Percentiles rank a stretch among this genome's conserved stretches.
Evolutionary conservation across 2,797 vertebrate species (phyloP).

Genomic region (Chaunax sp.): DNA sequence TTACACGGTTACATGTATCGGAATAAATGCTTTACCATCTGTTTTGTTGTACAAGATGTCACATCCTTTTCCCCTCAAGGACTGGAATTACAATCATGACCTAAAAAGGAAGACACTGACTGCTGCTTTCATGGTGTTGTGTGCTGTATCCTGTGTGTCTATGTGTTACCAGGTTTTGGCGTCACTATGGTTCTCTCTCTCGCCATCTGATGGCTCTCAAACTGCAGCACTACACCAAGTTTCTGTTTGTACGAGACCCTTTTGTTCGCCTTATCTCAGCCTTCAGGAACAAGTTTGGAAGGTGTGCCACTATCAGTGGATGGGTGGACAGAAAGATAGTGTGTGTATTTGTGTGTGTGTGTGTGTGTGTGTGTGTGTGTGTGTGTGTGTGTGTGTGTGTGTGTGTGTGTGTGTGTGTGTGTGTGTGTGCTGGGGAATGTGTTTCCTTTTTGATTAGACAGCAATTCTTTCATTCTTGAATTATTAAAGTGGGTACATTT

Average conservation of each 20-base stretch:
- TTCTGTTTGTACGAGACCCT: slow-evolving; percentile 94
- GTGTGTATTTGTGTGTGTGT: slow-evolving; percentile 3
- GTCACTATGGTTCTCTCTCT: slow-evolving; percentile 89
- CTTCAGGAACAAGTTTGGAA: slow-evolving; percentile 92
- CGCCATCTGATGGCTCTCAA: slow-evolving; percentile 92
- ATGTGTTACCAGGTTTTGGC: slow-evolving; percentile 87
- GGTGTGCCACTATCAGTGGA: slow-evolving; percentile 43
- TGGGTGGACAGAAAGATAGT: not conserved
- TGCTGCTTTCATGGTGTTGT: slow-evolving; percentile 16
- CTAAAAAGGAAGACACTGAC: too few species aligned
- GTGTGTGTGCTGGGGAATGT: not conserved
- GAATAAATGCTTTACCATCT: slow-evolving; percentile 8
- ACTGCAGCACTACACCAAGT: slow-evolving; percentile 95
- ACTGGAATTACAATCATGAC: too few species aligned
- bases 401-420: not conserved
- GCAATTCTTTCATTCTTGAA: slow-evolving; percentile 7
- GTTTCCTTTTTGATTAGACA: slow-evolving; percentile 17
- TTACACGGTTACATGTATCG: too few species aligned
- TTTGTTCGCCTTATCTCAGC: slow-evolving; percentile 96
- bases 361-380: slow-evolving; percentile 1
- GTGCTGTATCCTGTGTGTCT: not conserved
- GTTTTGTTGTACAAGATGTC: too few species aligned
- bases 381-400: not conserved
- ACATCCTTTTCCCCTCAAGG: too few species aligned
- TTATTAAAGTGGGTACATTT: not conserved